phyloP scores from a whole-genome alignment of 1,140 invertebrate species.

The Caenorhabditis elegans region WBcel235 BX284604.4:7707501-7708000 shows the following conservation, averaged over 20 bases:
- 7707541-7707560: neutral
- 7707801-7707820: neutral
- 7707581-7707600: neutral
- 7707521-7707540: slow-evolving; percentile 7
- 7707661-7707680: neutral
- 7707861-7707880: too few relatives aligned
- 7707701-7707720: slow-evolving; percentile 31
- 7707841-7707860: too few relatives aligned
- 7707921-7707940: too few relatives aligned
- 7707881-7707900: too few relatives aligned
- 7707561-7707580: neutral
- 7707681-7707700: slow-evolving; percentile 25
- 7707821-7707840: neutral
- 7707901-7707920: too few relatives aligned
- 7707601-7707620: neutral
- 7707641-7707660: neutral
- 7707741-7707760: slow-evolving; percentile 53
- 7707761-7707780: slow-evolving; percentile 51
- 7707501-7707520: neutral
- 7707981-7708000: slow-evolving; percentile 55
- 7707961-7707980: slow-evolving; percentile 56
- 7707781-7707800: neutral
- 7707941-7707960: slow-evolving; percentile 62
- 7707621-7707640: neutral
- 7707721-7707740: slow-evolving; percentile 36